Evolutionary conservation across 2,113 vertebrate genomes (phyloP).

Genomic region (Gambusia holbrooki): DNA sequence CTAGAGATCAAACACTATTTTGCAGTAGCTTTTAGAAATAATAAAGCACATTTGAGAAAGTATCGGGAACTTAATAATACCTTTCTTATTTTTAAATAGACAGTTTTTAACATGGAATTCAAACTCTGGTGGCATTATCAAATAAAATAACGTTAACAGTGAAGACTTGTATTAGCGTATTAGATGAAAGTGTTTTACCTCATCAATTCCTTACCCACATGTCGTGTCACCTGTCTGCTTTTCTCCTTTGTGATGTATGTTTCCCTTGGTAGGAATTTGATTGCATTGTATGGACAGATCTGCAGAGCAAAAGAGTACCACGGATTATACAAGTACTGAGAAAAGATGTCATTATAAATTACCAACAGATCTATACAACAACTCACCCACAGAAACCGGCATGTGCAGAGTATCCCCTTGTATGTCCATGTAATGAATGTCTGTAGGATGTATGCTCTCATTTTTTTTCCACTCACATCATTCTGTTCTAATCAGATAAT

Average conservation of each 20-base stretch:
- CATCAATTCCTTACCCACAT: conserved; percentile 46
- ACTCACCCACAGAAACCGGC: conserved; percentile 81
- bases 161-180: background rate
- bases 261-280: conserved; percentile 62
- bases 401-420: conserved; percentile 75
- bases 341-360: background rate
- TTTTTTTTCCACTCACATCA: conserved; percentile 53
- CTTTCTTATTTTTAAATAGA: too few species aligned
- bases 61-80: too few species aligned
- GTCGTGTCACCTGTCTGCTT: conserved; percentile 21
- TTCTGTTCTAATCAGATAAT: conserved; percentile 14
- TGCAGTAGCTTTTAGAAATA: background rate
- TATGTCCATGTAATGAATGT: conserved; percentile 68
- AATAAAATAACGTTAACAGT: background rate
- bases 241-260: conserved; percentile 6
- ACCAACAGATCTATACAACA: background rate
- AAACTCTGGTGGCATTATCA: background rate
- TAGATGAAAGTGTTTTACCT: background rate
- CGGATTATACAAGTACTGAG: background rate
- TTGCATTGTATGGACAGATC: conserved; percentile 76
- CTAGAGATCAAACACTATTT: background rate
- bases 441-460: conserved; percentile 58
- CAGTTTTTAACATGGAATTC: background rate
- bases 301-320: conserved; percentile 40
- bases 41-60: too few species aligned